Percentiles rank a stretch among this genome's conserved stretches.
Evolutionary conservation across 2,888 invertebrate species (phyloP).

Genomic region (Brachyopa scutellaris): DNA sequence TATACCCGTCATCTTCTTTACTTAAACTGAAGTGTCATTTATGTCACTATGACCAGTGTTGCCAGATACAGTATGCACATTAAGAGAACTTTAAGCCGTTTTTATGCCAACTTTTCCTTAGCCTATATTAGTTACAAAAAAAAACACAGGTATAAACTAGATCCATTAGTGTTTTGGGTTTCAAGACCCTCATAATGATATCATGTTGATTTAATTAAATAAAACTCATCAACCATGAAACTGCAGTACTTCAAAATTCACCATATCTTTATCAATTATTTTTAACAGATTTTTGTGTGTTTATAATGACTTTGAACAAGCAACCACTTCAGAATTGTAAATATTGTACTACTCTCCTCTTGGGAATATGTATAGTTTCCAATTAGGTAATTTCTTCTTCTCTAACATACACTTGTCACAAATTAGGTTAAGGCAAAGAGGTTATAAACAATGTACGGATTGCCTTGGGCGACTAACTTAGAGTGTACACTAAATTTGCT

Average conservation of each 20-base stretch:
- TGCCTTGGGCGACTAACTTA: conserved; percentile 15
- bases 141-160: too few relatives aligned
- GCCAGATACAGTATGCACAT: too few relatives aligned
- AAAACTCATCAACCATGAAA: background rate
- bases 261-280: conserved; percentile 6
- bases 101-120: too few relatives aligned
- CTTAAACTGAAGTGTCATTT: too few relatives aligned
- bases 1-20: too few relatives aligned
- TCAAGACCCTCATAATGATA: too few relatives aligned
- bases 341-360: conserved; percentile 10
- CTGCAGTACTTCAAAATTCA: background rate
- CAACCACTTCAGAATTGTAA: conserved; percentile 26
- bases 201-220: too few relatives aligned
- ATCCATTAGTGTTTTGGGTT: too few relatives aligned
- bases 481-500: conserved; percentile 2
- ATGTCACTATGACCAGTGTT: too few relatives aligned
- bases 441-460: conserved; percentile 1
- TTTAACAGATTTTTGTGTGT: background rate
- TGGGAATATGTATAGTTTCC: conserved; percentile 30
- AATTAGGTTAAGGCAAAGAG: conserved; percentile 49
- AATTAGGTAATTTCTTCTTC: too few relatives aligned
- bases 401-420: conserved; percentile 7
- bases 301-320: conserved; percentile 6
- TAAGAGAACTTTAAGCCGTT: too few relatives aligned
- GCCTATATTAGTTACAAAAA: too few relatives aligned